Conservation (phyloP, 2,888 invertebrate species). For the Drosophila flavopinicola region DNA sequence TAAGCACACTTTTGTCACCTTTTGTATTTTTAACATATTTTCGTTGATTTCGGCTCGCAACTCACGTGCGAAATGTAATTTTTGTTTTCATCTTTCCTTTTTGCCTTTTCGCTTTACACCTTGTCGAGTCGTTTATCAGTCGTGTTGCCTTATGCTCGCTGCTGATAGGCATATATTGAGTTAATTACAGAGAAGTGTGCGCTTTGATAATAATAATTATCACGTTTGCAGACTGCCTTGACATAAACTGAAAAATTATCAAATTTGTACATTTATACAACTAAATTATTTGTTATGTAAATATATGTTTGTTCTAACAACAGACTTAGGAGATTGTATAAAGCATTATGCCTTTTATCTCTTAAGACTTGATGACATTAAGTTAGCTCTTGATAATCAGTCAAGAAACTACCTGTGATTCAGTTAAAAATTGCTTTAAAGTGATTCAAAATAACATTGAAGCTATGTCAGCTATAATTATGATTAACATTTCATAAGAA, state of each 20-base stretch:
- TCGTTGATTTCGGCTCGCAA: constrained; percentile 15
- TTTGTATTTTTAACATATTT: constrained; percentile 14
- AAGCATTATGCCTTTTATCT: too few species aligned
- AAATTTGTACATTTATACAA: background rate
- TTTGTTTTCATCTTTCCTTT: constrained; percentile 2
- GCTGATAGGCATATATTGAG: constrained; percentile 27
- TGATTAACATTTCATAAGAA: too few species aligned
- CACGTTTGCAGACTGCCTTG: constrained; percentile 5
- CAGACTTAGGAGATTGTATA: background rate
- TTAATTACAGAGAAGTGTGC: constrained; percentile 24
- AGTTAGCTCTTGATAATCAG: too few species aligned
- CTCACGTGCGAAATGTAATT: constrained; percentile 36
- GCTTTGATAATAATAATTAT: constrained; percentile 27
- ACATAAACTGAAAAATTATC: background rate
- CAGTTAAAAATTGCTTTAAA: too few species aligned
- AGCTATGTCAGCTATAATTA: too few species aligned
- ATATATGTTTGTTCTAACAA: too few species aligned
- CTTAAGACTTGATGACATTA: too few species aligned
- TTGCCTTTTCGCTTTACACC: constrained; percentile 17
- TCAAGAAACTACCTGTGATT: too few species aligned
- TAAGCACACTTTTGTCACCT: constrained; percentile 27
- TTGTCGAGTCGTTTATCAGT: constrained; percentile 23
- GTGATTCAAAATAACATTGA: too few species aligned
- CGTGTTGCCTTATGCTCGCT: constrained; percentile 1
- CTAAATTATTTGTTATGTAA: background rate